Evolutionary conservation across 2,888 invertebrate species (phyloP).

Genomic region (Ptychoptera contaminata): DNA sequence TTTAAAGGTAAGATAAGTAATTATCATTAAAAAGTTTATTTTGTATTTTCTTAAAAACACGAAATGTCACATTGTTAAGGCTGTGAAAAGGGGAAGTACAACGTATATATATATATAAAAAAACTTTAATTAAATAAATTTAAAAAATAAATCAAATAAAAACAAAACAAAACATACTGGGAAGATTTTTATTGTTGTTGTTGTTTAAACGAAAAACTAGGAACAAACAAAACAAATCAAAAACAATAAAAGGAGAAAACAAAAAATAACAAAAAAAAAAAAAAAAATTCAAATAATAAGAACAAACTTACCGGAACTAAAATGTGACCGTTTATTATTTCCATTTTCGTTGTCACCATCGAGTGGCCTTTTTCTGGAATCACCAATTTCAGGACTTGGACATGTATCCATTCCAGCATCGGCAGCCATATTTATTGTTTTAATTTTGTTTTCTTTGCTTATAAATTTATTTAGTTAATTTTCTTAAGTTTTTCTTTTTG

Average conservation of each 20-base stretch:
- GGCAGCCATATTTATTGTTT: conserved; percentile 59
- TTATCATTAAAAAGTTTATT: too few relatives aligned
- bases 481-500: conserved; percentile 3
- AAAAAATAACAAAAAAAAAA: neutral
- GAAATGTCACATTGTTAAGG: conserved; percentile 9
- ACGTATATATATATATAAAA: neutral
- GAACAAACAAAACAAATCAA: conserved; percentile 1
- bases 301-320: conserved; percentile 65
- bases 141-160: too few relatives aligned
- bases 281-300: neutral
- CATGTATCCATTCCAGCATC: conserved; percentile 89
- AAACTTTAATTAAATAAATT: too few relatives aligned
- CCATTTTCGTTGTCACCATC: conserved; percentile 79
- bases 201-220: neutral
- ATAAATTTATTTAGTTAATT: conserved; percentile 2
- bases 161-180: neutral
- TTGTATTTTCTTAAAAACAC: too few relatives aligned
- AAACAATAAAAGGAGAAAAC: conserved; percentile 1
- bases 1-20: too few relatives aligned
- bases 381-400: conserved; percentile 77
- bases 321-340: conserved; percentile 78
- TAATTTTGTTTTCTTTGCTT: conserved; percentile 7
- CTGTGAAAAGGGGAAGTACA: conserved; percentile 4
- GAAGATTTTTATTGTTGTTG: neutral
- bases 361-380: conserved; percentile 79